These are phyloP conservation scores for Cephus spinipes DNA, from an alignment of 2,888 invertebrate genomes.

Conservation along the genomic window DNA sequence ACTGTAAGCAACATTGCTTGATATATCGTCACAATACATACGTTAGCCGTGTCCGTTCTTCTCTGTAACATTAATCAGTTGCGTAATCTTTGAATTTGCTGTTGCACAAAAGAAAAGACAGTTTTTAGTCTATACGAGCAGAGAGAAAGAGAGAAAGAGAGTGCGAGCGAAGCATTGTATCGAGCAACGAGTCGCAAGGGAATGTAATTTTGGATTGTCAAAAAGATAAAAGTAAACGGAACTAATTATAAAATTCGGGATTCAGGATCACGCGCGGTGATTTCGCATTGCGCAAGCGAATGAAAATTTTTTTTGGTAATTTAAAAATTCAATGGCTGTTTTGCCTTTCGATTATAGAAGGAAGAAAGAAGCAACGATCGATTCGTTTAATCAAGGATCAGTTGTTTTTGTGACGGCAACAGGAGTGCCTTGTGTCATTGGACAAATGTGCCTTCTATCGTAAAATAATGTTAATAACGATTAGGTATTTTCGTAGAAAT, in stretches of 20 bases:
- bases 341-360: not conserved
- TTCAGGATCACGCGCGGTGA: not conserved
- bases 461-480: not conserved
- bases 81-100: conserved; percentile 4
- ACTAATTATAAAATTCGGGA: not conserved
- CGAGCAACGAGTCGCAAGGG: not conserved
- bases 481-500: not conserved
- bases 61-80: not conserved
- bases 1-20: conserved; percentile 22
- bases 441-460: not conserved
- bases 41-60: conserved; percentile 22
- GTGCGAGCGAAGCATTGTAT: not conserved
- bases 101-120: not conserved
- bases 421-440: not conserved
- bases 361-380: not conserved
- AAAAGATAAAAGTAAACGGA: not conserved
- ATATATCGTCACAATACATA: conserved; percentile 17
- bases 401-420: not conserved
- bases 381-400: not conserved
- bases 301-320: no score
- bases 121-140: not conserved
- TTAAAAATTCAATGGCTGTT: not conserved
- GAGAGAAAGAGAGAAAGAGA: not conserved
- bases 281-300: not conserved
- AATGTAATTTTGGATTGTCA: not conserved